Evolutionary conservation across 2,888 invertebrate genomes (phyloP).

Genomic region (Andrena bucephala): DNA sequence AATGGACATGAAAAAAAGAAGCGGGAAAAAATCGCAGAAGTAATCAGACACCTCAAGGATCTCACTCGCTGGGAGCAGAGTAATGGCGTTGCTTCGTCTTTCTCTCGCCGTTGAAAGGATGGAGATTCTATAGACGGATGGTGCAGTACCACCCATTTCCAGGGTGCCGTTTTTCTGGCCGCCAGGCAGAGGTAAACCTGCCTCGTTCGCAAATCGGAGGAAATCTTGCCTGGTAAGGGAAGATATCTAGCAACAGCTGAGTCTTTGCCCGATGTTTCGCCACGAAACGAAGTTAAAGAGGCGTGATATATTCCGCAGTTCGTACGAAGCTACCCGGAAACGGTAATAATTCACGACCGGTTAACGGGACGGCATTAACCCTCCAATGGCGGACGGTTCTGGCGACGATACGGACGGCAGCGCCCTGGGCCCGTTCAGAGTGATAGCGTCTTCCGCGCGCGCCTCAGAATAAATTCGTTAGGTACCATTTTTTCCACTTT

Average conservation of each 20-base stretch:
- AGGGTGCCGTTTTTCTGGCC: constrained; percentile 68
- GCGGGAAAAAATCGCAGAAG: constrained; percentile 54
- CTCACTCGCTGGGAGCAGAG: constrained; percentile 60
- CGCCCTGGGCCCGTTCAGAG: not conserved
- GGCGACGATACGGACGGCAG: constrained; percentile 9
- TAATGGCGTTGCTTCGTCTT: constrained; percentile 69
- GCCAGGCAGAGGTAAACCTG: constrained; percentile 71
- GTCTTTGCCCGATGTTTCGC: constrained; percentile 63
- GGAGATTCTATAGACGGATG: constrained; percentile 43
- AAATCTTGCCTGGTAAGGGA: constrained; percentile 51
- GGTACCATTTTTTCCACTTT: not conserved
- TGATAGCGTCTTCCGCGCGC: constrained; percentile 2
- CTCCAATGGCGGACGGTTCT: not conserved
- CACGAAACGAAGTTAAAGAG: constrained; percentile 70
- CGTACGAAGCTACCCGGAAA: constrained; percentile 75
- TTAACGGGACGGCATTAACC: constrained; percentile 78
- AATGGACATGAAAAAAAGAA: not conserved
- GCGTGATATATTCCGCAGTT: constrained; percentile 73
- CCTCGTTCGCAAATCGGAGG: constrained; percentile 69
- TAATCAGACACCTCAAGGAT: constrained; percentile 63
- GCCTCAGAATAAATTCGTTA: not conserved
- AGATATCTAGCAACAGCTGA: constrained; percentile 46
- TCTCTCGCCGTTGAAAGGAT: constrained; percentile 33
- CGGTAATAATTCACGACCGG: constrained; percentile 77
- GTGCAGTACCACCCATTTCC: constrained; percentile 58